Base-by-base conservation (phyloP, 2,797 vertebrate genomes). In the Taenioides sp. region DNA sequence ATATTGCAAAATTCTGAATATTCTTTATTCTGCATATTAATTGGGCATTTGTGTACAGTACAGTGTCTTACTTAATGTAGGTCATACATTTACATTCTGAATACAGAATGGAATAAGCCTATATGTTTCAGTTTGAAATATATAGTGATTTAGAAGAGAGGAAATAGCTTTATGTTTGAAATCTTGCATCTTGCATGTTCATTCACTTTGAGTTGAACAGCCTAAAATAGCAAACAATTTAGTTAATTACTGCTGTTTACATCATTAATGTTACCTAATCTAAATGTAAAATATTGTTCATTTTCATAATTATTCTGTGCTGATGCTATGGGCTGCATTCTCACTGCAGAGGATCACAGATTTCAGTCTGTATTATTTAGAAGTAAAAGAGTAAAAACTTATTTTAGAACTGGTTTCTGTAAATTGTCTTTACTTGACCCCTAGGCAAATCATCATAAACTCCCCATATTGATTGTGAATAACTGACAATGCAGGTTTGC, bases 401-500 rank as follows among this genome's bases (percentile, higher is more conserved):
- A 12, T 58, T 58, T 58, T 58, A 58, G 55, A 23, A 12, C 22
- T 25, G 1, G 23, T 22, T 22, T 58, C 23, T 58, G 55, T 12
- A 27, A 25, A 58, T 58, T 11, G 64, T 63, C 77, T 67, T 55
- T 63, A 70, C 77, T 67, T 55, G 59, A 72, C 25, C 43, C 12
- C 5, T 58, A 22, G n/a, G 40, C n/a, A n/a, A 55, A 59, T 37
- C 54, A 50, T 64, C 10, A 40, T n/a, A 54, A 34, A 61, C 43
- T 55, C 43, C 2, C 27, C 2, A 14, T 64, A 22, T 31, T 23
- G 37, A 62, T 40, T 22, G 20, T 72, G 43, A 58, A 23, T 57
- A 40, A 70, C 62, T 73, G 61, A 71, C 1, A 25, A 37, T 59
- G 12, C 50, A 55, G 2, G 59, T 80, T 75, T 22, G 23, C 43